Evolutionary conservation across 2,888 invertebrate species (phyloP).

Genomic region (Drosophila kambysellisi): DNA sequence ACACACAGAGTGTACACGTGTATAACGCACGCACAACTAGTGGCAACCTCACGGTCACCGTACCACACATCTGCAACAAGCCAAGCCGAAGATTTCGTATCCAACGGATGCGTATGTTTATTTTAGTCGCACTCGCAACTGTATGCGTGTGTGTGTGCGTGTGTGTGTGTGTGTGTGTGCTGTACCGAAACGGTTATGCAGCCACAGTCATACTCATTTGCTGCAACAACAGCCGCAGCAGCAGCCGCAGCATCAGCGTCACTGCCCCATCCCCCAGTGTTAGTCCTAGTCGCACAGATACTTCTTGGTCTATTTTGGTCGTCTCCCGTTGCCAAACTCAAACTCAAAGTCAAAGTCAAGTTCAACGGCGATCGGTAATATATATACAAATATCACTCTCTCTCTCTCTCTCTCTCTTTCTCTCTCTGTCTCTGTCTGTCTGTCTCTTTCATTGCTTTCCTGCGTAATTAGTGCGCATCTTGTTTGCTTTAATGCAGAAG

Average conservation of each 20-base stretch:
- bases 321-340: slow-evolving; percentile 46
- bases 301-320: slow-evolving; percentile 57
- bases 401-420: neutral
- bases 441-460: neutral
- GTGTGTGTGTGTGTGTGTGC: slow-evolving; percentile 32
- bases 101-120: slow-evolving; percentile 79
- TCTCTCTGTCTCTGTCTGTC: neutral
- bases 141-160: slow-evolving; percentile 15
- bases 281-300: slow-evolving; percentile 44
- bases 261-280: slow-evolving; percentile 3
- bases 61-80: slow-evolving; percentile 44
- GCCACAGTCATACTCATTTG: slow-evolving; percentile 22
- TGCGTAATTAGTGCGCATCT: slow-evolving; percentile 23
- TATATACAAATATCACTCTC: slow-evolving; percentile 7
- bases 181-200: slow-evolving; percentile 44
- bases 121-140: slow-evolving; percentile 64
- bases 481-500: slow-evolving; percentile 13
- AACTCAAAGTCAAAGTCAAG: slow-evolving; percentile 76
- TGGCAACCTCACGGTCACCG: slow-evolving; percentile 71
- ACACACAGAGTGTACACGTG: slow-evolving; percentile 1
- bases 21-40: slow-evolving; percentile 27
- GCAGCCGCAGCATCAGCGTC: neutral
- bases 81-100: slow-evolving; percentile 40
- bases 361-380: slow-evolving; percentile 63
- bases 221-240: slow-evolving; percentile 17